A percentile compares a stretch with the other conserved stretches of the same genome.
phyloP scores from a whole-genome alignment of 2,797 vertebrate genomes.

The Eulemur mongoz region DNA sequence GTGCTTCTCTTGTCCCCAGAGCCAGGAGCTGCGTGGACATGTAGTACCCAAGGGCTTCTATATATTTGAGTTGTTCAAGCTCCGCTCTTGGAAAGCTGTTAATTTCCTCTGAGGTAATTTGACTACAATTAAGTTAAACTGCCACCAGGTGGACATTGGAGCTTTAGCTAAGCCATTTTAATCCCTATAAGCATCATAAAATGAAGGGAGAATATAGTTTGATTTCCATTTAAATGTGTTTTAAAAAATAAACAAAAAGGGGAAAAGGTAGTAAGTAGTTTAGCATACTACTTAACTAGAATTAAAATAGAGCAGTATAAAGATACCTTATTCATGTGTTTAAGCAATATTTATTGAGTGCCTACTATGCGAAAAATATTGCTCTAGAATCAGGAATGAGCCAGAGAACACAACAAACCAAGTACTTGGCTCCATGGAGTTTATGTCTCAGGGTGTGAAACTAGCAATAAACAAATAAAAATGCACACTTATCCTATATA shows the following conservation, averaged over 20 bases:
- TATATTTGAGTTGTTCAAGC: neutral
- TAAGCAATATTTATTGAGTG: constrained; percentile 17
- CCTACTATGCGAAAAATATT: neutral
- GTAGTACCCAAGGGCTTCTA: neutral
- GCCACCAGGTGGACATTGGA: constrained; percentile 62
- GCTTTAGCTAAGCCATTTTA: constrained; percentile 52
- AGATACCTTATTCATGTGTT: neutral
- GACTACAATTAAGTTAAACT: constrained; percentile 62
- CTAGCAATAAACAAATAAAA: neutral
- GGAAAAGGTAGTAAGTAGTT: neutral
- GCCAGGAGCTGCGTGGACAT: neutral
- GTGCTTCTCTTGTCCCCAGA: neutral
- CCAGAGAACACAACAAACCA: neutral
- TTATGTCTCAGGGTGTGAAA: neutral
- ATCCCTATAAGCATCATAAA: constrained; percentile 48
- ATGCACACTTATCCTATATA: neutral
- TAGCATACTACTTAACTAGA: constrained; percentile 16
- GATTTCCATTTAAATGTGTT: constrained; percentile 51
- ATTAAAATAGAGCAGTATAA: constrained; percentile 31
- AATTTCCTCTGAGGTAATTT: constrained; percentile 61
- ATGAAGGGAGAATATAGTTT: constrained; percentile 3
- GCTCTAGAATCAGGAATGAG: neutral
- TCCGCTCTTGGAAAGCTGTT: constrained; percentile 43
- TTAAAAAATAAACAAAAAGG: constrained; percentile 54
- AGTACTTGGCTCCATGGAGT: neutral